Base-by-base conservation (phyloP, 2,113 vertebrate genomes). In the Plecturocebus donacophilus region DNA sequence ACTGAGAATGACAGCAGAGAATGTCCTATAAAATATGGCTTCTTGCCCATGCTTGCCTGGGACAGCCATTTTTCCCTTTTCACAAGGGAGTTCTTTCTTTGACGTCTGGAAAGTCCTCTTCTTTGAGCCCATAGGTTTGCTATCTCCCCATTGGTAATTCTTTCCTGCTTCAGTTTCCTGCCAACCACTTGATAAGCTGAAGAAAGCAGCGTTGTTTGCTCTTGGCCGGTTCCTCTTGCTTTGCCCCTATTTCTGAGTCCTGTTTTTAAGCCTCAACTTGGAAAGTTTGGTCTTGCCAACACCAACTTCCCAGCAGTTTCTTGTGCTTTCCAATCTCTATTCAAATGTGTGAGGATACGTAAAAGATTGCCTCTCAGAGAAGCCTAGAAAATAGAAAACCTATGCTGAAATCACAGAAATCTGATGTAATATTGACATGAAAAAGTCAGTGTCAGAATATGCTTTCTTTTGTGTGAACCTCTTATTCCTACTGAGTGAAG, bases 91-190 rank as follows among this genome's bases (percentile, higher is more conserved):
- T 85, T 90, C 45, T 86, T 66, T 54, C n/a, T 81, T 87, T 71
- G 38, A 56, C 71, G 79, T 64, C 81, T 95, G 10, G 66, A 80
- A 92, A 52, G 88, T 25, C 75, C 80, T 88, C 88, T 70, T 91
- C 66, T 56, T 87, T 58, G 49, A 95, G 42, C 38, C 71, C 81
- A 54, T 27, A 92, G 83, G 71, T 21, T 76, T 73, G 45, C 2
- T 87, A 12, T 82, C 66, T 95, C 77, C 45, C 45, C 25, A 5
- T 25, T 66, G 77, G 80, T 38, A 83, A 9, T 76, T 84, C 87
- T 85, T 45, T 87, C 64, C 80, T 90, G 84, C 77, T 56, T 91
- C 89, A 90, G 42, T 92, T 97, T 97, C 92, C 96, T 88, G 66
- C 81, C 20, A 10, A 6, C 64, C 40, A 2, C 49, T 75, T 68